Conservation (phyloP, 2,888 invertebrate genomes). For the Papilio demoleus region DNA sequence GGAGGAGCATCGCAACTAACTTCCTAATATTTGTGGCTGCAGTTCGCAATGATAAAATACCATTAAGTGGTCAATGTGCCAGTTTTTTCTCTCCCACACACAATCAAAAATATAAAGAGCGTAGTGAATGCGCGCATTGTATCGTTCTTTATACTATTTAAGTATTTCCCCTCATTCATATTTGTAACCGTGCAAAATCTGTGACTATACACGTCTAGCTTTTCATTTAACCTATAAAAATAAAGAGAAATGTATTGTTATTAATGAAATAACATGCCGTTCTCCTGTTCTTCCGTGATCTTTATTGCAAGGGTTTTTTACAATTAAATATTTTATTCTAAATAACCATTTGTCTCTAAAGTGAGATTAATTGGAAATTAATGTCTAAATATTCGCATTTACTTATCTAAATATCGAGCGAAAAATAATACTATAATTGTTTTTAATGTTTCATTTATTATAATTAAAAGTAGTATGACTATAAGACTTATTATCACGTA, state of each 20-base stretch:
- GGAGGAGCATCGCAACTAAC: constrained; percentile 14
- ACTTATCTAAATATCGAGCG: not conserved
- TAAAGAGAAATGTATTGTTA: not conserved
- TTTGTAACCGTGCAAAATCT: not conserved
- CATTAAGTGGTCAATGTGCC: constrained; percentile 21
- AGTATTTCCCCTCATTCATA: constrained; percentile 3
- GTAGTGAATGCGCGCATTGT: constrained; percentile 17
- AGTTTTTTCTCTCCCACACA: constrained; percentile 21
- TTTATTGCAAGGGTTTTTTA: no score
- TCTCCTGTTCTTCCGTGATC: no score
- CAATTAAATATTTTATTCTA: no score
- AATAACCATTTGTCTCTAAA: no score
- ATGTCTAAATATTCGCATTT: not conserved
- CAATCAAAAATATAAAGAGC: constrained; percentile 23
- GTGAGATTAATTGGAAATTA: no score
- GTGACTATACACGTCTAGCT: not conserved
- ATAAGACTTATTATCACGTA: constrained; percentile 36
- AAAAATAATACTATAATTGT: not conserved
- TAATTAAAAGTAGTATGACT: constrained; percentile 41
- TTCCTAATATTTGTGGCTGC: constrained; percentile 20
- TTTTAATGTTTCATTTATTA: constrained; percentile 10
- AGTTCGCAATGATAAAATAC: constrained; percentile 22
- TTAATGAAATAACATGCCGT: no score
- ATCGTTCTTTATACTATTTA: not conserved
- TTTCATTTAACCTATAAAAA: not conserved